Base-by-base conservation (phyloP, 2,888 invertebrate genomes). In the Dolichomitus sp. region DNA sequence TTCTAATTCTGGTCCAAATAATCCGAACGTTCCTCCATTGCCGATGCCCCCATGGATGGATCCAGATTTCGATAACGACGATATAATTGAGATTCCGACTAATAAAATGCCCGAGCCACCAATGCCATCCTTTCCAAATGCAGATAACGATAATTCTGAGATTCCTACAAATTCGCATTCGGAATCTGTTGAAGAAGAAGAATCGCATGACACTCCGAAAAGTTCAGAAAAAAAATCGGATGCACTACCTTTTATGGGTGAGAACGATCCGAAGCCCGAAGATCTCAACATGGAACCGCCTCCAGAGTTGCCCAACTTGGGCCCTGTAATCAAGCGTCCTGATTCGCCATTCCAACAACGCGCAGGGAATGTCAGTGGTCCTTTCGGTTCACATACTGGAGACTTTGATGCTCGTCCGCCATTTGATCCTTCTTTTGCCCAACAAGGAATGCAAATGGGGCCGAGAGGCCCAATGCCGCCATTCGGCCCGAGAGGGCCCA, bases 231-330 rank as follows among this genome's bases (percentile, higher is more conserved):
- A 88, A 66, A 90, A 90, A 57, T 19, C 87, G 3, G 89, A 92
- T 33, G 89, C 80, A 7, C 80, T 93, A 14, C 93, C 93, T 0
- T 93, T 93, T 48, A 92, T 93, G 92, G 91, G 91, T 0, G 91
- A 91, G 61, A 92, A 91, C 74, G 93, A 93, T 87, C 90, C 91
- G 1, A 92, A 90, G 79, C 92, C 92, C 2, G 90, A 91, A 76
- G 93, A 93, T 70, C 80, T 92, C 33, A 93, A 93, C 65, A 90
- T 92, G 89, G 91, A 93, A 83, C 93, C 92, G 23, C 92, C 92
- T 2, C 92, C 92, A 7, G 92, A 93, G 73, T 86, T 92, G 59
- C 93, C 92, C 2, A 91, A 92, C 84, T 85, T 92, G 19, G 90
- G 90, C 3, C 89, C 91, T 3, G 85, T 92, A 14, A 14, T 45